A percentile compares a stretch with the other conserved stretches of the same genome.
These are phyloP conservation scores for Spodoptera exigua DNA, from an alignment of 2,888 invertebrate species.

Conservation along the genomic window DNA sequence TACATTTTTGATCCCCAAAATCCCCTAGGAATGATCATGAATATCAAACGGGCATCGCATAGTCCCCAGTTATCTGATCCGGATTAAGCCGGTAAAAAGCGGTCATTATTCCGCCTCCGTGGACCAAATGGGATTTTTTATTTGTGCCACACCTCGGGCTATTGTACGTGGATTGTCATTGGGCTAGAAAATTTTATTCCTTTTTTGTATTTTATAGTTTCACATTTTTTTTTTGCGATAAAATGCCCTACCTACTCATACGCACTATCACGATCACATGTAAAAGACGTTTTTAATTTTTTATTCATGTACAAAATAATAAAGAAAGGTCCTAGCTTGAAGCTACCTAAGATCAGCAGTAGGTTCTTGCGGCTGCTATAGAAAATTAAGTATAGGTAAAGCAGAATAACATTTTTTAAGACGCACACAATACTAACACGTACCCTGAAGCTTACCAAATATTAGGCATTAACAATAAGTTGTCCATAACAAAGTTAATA, in stretches of 20 bases:
- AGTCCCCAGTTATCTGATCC: conserved; percentile 81
- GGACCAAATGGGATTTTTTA: conserved; percentile 83
- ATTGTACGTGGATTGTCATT: conserved; percentile 76
- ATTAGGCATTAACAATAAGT: no score
- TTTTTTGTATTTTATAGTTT: not conserved
- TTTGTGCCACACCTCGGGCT: conserved; percentile 82
- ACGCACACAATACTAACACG: no score
- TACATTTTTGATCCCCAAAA: conserved; percentile 64
- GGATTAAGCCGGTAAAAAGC: conserved; percentile 87
- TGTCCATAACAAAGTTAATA: no score
- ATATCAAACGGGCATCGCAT: conserved; percentile 84
- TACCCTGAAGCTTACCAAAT: no score
- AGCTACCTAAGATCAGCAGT: no score
- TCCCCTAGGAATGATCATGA: conserved; percentile 79
- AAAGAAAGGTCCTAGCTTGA: no score
- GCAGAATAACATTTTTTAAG: no score
- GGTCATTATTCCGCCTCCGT: conserved; percentile 86
- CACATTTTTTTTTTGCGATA: not conserved
- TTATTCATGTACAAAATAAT: no score
- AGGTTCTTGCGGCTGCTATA: no score
- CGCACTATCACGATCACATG: no score
- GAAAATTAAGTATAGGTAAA: no score
- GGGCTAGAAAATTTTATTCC: conserved; percentile 67
- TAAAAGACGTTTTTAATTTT: no score
- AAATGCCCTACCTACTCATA: not conserved